Conservation (phyloP, 2,113 vertebrate species). For the Triplophysa tibetana region DNA sequence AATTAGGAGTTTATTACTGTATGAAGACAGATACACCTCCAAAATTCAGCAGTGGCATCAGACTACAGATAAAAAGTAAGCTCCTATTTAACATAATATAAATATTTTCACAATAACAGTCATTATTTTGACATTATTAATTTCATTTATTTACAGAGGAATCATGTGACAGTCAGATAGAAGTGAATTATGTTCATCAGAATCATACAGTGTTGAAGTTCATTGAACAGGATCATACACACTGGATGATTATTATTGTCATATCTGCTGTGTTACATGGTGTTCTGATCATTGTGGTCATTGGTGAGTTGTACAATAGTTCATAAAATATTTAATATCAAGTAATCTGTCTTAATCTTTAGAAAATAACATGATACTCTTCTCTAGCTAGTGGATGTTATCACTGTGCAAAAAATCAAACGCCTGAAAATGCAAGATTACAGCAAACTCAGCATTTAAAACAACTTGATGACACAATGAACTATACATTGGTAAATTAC, state of each 20-base stretch:
- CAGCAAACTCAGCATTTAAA: no score
- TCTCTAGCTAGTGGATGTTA: no score
- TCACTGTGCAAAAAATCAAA: no score
- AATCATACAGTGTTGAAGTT: background rate
- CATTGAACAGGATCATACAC: background rate
- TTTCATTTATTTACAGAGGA: background rate
- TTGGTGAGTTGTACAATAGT: background rate
- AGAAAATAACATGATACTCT: no score
- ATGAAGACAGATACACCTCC: background rate
- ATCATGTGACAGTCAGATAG: background rate
- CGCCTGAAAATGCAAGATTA: no score
- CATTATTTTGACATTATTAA: no score
- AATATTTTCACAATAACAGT: background rate
- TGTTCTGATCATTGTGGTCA: background rate
- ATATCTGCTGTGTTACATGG: background rate
- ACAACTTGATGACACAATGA: no score
- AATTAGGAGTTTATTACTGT: slow-evolving; percentile 28
- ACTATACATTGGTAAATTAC: no score
- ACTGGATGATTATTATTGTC: background rate
- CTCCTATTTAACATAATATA: background rate
- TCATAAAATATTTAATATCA: background rate
- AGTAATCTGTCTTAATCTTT: no score
- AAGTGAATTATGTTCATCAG: no score
- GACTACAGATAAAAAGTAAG: background rate
- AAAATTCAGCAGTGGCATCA: slow-evolving; percentile 1